Conservation (phyloP, 2,797 vertebrate species). For the Mycteria americana region DNA sequence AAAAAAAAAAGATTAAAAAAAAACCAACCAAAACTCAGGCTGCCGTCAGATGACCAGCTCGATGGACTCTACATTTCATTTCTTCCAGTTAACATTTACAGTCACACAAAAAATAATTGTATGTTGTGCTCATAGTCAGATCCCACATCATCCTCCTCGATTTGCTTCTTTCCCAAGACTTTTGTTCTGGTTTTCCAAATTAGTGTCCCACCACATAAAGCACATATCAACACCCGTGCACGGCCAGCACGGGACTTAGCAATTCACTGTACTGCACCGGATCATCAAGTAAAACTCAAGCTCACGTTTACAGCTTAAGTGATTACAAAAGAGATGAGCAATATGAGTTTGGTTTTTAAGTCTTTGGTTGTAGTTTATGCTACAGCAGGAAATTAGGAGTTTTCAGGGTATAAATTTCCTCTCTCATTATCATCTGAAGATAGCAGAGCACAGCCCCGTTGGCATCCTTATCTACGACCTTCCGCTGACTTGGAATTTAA, state of each 20-base stretch:
- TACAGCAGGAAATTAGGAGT: background rate
- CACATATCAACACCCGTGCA: background rate
- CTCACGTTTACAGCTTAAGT: background rate
- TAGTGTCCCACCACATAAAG: background rate
- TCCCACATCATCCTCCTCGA: background rate
- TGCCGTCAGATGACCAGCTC: background rate
- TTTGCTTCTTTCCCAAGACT: background rate
- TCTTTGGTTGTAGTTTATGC: background rate
- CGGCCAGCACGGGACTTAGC: fast-evolving
- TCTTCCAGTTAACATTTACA: background rate
- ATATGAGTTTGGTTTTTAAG: background rate
- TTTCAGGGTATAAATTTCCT: background rate
- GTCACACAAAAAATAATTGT: background rate
- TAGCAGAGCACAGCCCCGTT: background rate
- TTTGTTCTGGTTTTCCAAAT: background rate
- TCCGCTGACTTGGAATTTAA: background rate
- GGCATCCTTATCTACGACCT: background rate
- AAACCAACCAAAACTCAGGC: background rate
- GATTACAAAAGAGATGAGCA: background rate
- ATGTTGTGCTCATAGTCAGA: background rate
- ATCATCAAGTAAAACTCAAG: background rate
- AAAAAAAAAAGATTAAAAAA: background rate
- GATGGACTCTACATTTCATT: background rate
- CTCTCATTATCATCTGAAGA: background rate
- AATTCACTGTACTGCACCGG: background rate